Base-by-base conservation (phyloP, 1,140 invertebrate genomes). In the Cephus cinctus region DNA sequence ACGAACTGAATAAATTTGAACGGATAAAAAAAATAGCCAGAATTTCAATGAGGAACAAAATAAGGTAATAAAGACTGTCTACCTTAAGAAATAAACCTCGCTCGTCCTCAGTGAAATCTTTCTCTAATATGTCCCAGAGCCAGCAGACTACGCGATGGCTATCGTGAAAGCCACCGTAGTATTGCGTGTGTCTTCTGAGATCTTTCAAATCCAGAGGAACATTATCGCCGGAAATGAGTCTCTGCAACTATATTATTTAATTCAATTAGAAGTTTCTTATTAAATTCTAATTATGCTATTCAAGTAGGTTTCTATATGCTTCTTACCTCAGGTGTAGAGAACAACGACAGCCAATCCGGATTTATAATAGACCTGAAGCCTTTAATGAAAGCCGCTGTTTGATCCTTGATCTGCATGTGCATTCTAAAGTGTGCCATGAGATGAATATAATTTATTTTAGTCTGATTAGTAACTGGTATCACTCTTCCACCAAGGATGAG, bases 141-240 rank as follows among this genome's bases (percentile, higher is more conserved):
- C 98, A 99, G 63, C 90, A 88, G 11, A 99, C 90, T 27, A 99
- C 94, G 54, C 94, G 82, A 78, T 99, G 98, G 52, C 92, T 96
- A 76, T 97, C 94, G 73, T 99, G 97, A 76, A 98, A 99, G 4
- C 98, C 98, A 25, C 97, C 98, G 77, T 97, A 99, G 78, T 99
- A 99, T 77, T 97, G 93, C 2, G 96, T 98, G 75, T 98, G 88
- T 57, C 86, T 86, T 42, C 94, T 82, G 34, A 98, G 77, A 79
- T 98, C 96, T 61, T 85, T 81, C 41, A 98, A 76, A 79, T 98
- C 94, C 36, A 98, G 76, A 3, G 91, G 91, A 30, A 86, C 85
- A 62, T 94, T 95, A 68, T 96, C 93, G 1, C 93, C 94, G 41
- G 92, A 94, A 40, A 96, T 94, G 2, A 96, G 75, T 35, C 91